Evolutionary conservation across 2,113 vertebrate species (phyloP), one percentile per base, ranked within the genome.

Genomic region (Pluvialis apricaria): DNA sequence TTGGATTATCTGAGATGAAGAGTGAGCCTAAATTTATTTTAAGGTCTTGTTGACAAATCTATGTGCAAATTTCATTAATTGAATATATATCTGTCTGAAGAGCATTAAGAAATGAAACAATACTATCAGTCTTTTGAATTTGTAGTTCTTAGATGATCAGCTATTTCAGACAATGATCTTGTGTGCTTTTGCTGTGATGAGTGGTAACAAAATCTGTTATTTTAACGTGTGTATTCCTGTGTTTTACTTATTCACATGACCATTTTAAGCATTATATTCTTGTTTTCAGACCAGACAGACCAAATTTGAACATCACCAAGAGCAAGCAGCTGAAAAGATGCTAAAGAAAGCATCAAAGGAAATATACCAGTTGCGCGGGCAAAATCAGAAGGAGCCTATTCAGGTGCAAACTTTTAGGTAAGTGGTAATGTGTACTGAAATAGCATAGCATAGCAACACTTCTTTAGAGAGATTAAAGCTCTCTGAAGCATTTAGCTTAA

Each of bases 351-450:
- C 99, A 51, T 99, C 99, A 80, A 99, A 99, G 95, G 99, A 99
- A 97, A 98, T 99, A 80, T 98, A 99, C 92, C 99, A 99, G 97
- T 98, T 99, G 97, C 99, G 99, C 88, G 99, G 99, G 77, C 99
- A 99, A 98, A 99, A 98, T 96, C 99, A 99, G 97, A 99, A 99
- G 91, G 99, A 99, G 91, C 99, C 99, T 36, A 97, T 99, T 82
- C 99, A 99, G 28, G 99, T 99, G 97, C 99, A 99, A 96, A 99
- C 99, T 9, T 99, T 99, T 96, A 99, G 99, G 99, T 99, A 95
- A 88, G 96, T 49, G 13, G 14, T 76, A 49, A 34, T 4, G 15
- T 3, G 5, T 58, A 17, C 32, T 72, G 73, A 61, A 89, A 24
- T 26, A 60, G 42, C 15, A 18, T 29, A 57, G 52, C 15, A 32